Percentiles rank a stretch among this genome's conserved stretches.
Conservation (phyloP, 2,888 invertebrate species). For the Melolontha melolontha region DNA sequence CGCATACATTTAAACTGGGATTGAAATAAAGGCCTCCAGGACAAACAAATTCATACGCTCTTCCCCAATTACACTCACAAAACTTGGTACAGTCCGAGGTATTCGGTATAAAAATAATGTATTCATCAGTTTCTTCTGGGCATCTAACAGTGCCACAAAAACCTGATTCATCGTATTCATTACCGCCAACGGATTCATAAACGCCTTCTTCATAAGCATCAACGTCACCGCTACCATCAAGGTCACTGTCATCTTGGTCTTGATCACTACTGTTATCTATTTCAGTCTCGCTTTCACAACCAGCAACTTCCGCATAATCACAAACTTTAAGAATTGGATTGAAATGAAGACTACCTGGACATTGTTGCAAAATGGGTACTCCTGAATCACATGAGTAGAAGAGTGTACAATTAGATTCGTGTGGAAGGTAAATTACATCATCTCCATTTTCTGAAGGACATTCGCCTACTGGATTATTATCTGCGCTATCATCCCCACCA, state of each 20-base stretch:
- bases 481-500: not conserved
- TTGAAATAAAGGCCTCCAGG: conserved; percentile 46
- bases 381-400: conserved; percentile 43
- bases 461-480: not conserved
- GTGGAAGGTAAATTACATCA: conserved; percentile 24
- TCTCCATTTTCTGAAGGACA: conserved; percentile 12
- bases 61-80: conserved; percentile 44
- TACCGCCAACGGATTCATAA: too few relatives aligned
- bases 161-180: too few relatives aligned
- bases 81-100: conserved; percentile 44
- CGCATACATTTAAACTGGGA: conserved; percentile 43
- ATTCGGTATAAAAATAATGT: conserved; percentile 38
- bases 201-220: not conserved
- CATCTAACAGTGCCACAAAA: not conserved
- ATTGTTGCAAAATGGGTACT: conserved; percentile 29
- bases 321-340: conserved; percentile 41
- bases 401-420: conserved; percentile 39
- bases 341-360: conserved; percentile 43
- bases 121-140: conserved; percentile 35
- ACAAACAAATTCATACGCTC: conserved; percentile 33
- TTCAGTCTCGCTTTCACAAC: conserved; percentile 25
- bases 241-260: not conserved
- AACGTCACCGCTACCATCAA: not conserved
- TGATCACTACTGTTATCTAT: not conserved
- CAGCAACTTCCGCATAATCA: conserved; percentile 43